A percentile compares a stretch with the other conserved stretches of the same genome.
phyloP scores from a whole-genome alignment of 2,797 vertebrate genomes.

The Anguilla megastoma region DNA sequence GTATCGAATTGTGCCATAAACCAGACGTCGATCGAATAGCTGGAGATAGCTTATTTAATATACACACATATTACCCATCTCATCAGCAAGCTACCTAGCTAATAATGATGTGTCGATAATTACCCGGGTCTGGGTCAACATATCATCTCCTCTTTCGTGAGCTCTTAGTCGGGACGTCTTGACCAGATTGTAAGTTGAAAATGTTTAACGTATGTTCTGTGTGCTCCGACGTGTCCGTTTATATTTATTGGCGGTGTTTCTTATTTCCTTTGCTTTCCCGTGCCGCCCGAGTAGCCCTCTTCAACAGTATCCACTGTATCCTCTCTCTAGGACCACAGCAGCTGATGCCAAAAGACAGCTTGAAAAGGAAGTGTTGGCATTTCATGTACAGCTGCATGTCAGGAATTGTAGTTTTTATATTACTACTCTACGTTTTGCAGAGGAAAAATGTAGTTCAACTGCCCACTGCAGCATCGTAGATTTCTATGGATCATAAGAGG shows the following conservation, averaged over 20 bases:
- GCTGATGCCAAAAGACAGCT: constrained; percentile 29
- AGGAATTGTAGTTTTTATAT: constrained; percentile 31
- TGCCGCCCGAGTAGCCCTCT: background rate
- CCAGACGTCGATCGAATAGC: background rate
- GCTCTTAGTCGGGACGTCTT: constrained; percentile 34
- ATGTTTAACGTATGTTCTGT: background rate
- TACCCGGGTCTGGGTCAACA: constrained; percentile 41
- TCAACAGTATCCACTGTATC: background rate
- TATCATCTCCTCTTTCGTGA: constrained; percentile 40
- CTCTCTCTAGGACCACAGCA: constrained; percentile 12
- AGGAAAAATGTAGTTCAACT: constrained; percentile 24
- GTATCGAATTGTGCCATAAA: background rate
- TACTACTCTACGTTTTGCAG: background rate
- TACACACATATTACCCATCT: constrained; percentile 1
- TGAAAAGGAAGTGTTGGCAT: constrained; percentile 24
- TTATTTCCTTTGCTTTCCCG: constrained; percentile 6
- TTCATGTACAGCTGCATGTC: constrained; percentile 13
- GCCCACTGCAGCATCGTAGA: background rate
- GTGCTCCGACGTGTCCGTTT: background rate
- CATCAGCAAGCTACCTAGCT: background rate
- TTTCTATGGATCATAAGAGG: background rate
- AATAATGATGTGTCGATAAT: constrained; percentile 15
- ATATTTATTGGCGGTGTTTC: background rate
- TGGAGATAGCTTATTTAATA: background rate
- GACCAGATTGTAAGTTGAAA: background rate